Evolutionary conservation across 2,888 invertebrate genomes (phyloP).

Genomic region (Macropis europaea): DNA sequence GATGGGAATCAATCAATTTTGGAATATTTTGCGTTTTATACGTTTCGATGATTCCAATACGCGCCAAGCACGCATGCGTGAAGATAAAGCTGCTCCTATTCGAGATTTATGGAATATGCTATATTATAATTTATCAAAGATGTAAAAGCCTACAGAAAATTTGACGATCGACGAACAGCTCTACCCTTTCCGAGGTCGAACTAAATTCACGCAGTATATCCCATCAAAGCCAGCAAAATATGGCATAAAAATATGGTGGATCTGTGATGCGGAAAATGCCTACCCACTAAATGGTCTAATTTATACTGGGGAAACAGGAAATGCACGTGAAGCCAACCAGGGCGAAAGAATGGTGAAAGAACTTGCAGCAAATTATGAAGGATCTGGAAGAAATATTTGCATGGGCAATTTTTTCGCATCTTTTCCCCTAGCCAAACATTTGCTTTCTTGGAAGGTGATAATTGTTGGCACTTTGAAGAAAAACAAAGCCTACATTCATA

Average conservation of each 20-base stretch:
- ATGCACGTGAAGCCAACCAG: slow-evolving; percentile 50
- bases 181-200: no score
- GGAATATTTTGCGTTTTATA: slow-evolving; percentile 14
- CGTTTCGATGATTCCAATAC: slow-evolving; percentile 16
- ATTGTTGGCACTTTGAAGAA: slow-evolving; percentile 53
- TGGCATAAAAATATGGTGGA: no score
- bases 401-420: slow-evolving; percentile 62
- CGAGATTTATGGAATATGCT: slow-evolving; percentile 66
- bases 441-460: slow-evolving; percentile 55
- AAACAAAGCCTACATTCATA: slow-evolving; percentile 37
- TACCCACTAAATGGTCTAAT: slow-evolving; percentile 53
- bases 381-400: slow-evolving; percentile 61
- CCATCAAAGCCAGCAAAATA: slow-evolving; percentile 66
- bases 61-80: slow-evolving; percentile 7
- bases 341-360: background rate
- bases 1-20: slow-evolving; percentile 1
- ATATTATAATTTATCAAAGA: slow-evolving; percentile 62
- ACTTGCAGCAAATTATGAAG: slow-evolving; percentile 29
- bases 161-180: slow-evolving; percentile 69
- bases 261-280: no score
- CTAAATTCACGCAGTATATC: no score
- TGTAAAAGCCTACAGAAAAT: slow-evolving; percentile 64
- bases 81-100: slow-evolving; percentile 65
- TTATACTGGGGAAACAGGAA: slow-evolving; percentile 57
- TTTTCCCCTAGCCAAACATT: slow-evolving; percentile 45